Conservation (phyloP, 2,797 vertebrate species). For the Acomys russatus region DNA sequence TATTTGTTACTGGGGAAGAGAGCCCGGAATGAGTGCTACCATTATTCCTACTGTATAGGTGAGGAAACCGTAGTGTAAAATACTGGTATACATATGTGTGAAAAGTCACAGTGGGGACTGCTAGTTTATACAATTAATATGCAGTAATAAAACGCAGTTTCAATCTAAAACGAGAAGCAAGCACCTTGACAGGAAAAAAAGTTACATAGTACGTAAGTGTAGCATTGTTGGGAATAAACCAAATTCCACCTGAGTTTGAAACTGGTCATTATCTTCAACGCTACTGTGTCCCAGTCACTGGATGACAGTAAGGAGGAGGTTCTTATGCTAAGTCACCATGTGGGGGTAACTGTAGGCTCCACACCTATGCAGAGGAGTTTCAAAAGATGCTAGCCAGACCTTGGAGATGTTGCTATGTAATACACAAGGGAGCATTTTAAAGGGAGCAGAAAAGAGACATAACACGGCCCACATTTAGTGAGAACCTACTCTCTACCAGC, state of each 20-base stretch:
- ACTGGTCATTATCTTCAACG: neutral
- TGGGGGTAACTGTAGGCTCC: neutral
- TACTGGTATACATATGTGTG: neutral
- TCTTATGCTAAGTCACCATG: neutral
- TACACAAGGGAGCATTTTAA: neutral
- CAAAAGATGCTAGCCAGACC: neutral
- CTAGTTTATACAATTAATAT: neutral
- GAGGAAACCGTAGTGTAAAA: constrained; percentile 19
- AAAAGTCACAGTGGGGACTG: neutral
- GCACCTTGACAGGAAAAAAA: constrained; percentile 46
- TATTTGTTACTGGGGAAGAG: neutral
- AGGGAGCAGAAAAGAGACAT: neutral
- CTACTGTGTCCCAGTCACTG: neutral
- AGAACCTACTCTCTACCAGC: neutral
- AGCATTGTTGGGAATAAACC: neutral
- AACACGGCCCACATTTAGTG: neutral
- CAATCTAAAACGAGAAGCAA: constrained; percentile 5
- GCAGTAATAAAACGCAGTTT: neutral
- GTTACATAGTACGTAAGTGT: neutral
- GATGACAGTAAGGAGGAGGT: neutral
- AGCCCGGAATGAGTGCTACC: neutral
- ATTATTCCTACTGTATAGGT: neutral
- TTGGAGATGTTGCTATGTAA: neutral
- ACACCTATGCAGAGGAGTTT: neutral
- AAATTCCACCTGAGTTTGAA: neutral